These are phyloP conservation scores for Drosophila longiperda DNA, from an alignment of 2,888 invertebrate genomes.

Conservation along the genomic window DNA sequence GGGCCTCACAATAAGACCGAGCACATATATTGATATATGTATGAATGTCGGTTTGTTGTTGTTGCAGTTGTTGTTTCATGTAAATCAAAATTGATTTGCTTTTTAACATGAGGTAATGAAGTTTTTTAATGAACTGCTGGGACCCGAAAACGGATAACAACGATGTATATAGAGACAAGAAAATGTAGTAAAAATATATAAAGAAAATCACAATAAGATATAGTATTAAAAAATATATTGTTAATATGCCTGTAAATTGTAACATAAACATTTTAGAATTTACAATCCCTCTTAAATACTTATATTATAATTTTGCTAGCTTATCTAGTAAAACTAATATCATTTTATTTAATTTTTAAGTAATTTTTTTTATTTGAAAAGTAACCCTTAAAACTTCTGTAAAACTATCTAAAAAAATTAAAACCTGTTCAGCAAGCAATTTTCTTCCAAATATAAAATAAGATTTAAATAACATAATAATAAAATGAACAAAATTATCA, in stretches of 20 bases:
- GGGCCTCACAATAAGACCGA: constrained; percentile 29
- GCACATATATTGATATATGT: constrained; percentile 45
- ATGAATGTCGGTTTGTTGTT: constrained; percentile 10
- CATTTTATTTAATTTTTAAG: not conserved
- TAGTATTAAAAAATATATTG: not conserved
- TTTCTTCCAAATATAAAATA: not conserved
- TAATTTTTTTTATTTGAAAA: not conserved
- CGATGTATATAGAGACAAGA: not conserved
- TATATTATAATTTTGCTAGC: not conserved
- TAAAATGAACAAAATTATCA: not conserved
- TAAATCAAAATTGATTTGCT: constrained; percentile 76
- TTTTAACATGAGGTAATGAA: constrained; percentile 52
- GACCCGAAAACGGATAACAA: constrained; percentile 18
- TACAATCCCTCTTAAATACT: not conserved
- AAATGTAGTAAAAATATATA: not conserved
- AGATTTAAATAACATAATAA: not conserved
- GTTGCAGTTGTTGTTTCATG: constrained; percentile 42
- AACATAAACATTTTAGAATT: not conserved
- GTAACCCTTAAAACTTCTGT: not conserved
- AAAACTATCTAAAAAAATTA: not conserved
- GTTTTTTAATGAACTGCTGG: constrained; percentile 66
- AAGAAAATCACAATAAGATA: not conserved
- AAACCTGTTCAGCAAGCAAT: not conserved
- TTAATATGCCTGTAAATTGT: not conserved
- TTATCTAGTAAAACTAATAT: not conserved